Conservation (phyloP, 2,113 vertebrate species). For the Ptyas mucosa region DNA sequence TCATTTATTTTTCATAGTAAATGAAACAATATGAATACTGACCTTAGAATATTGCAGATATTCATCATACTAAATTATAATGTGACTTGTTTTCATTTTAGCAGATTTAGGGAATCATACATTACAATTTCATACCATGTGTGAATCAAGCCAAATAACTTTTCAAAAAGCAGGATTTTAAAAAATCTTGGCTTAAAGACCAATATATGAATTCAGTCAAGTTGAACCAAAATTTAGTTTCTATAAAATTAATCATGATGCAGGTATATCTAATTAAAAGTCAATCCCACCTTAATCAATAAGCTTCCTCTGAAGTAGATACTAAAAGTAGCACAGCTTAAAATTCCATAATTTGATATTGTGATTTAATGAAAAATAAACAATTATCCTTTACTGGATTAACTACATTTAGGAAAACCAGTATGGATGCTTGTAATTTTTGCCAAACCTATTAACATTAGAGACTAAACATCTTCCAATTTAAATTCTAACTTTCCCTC, state of each 20-base stretch:
- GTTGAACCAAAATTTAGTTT: no score
- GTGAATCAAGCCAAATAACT: neutral
- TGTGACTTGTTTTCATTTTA: neutral
- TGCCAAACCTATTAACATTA: neutral
- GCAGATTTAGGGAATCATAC: neutral
- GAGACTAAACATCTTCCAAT: neutral
- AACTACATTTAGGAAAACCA: neutral
- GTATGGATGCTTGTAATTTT: neutral
- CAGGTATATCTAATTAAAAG: neutral
- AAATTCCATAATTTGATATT: neutral
- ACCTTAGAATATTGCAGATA: neutral
- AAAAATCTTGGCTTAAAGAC: no score
- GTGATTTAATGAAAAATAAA: neutral
- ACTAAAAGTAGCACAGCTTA: neutral
- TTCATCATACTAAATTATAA: neutral
- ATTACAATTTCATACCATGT: neutral
- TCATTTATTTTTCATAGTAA: neutral
- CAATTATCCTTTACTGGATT: neutral
- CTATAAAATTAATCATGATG: neutral
- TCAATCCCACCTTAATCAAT: neutral
- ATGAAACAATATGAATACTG: neutral
- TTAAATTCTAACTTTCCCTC: neutral
- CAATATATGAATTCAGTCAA: no score
- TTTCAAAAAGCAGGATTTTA: neutral
- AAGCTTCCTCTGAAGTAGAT: neutral